Evolutionary conservation across 2,888 invertebrate genomes (phyloP).

Genomic region (Latrodectus elegans): DNA sequence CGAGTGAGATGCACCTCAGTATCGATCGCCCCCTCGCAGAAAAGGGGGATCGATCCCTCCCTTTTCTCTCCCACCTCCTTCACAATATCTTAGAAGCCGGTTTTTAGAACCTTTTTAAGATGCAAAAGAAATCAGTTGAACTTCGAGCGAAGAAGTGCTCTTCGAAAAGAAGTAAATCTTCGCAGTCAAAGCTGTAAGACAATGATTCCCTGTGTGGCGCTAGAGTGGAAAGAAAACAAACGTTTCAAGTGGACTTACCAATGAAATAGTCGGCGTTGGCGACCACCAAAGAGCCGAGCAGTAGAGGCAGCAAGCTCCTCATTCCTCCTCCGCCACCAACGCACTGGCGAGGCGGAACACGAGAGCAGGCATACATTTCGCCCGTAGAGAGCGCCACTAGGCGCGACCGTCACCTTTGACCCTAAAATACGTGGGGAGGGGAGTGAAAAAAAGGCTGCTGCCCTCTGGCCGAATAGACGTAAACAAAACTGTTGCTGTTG

Average conservation of each 20-base stretch:
- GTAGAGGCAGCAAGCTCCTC: constrained; percentile 27
- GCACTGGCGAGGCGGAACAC: constrained; percentile 15
- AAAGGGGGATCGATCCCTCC: constrained; percentile 9
- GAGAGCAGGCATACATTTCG: not conserved
- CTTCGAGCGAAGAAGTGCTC: not conserved
- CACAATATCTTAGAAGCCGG: not conserved
- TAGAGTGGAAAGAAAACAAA: constrained; percentile 4
- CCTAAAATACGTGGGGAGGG: not conserved
- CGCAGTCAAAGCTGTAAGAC: not conserved
- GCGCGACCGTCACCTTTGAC: constrained; percentile 33
- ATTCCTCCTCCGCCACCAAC: constrained; percentile 65
- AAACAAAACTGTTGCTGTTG: not conserved
- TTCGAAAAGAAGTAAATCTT: not conserved
- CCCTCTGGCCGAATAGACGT: not conserved
- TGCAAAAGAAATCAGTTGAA: not conserved
- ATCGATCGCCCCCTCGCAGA: constrained; percentile 27
- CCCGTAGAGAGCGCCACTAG: constrained; percentile 11
- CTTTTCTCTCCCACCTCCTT: not conserved
- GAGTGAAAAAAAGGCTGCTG: not conserved
- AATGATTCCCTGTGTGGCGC: not conserved
- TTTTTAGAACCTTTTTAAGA: not conserved
- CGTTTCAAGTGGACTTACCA: constrained; percentile 38
- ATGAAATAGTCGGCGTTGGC: constrained; percentile 47
- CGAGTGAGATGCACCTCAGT: constrained; percentile 12
- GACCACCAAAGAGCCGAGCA: constrained; percentile 7